A percentile compares a stretch with the other conserved stretches of the same genome.
These are phyloP conservation scores for Denticeps clupeoides DNA, from an alignment of 2,797 vertebrate species.

Conservation along the genomic window DNA sequence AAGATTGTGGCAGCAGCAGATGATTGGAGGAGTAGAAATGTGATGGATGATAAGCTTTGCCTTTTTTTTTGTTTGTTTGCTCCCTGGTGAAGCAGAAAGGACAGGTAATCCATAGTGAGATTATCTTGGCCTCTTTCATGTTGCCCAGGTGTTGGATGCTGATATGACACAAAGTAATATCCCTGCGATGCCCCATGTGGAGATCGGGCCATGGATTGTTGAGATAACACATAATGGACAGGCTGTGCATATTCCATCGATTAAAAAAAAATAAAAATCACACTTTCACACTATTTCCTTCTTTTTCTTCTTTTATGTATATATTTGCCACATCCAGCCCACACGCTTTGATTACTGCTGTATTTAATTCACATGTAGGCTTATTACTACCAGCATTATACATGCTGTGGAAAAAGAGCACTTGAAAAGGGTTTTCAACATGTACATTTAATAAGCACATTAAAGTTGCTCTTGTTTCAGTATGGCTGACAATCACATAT, in stretches of 20 bases:
- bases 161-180: slow-evolving; percentile 39
- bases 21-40: slow-evolving; percentile 2
- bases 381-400: no score
- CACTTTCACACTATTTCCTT: no score
- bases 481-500: no score
- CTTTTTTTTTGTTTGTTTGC: slow-evolving; percentile 19
- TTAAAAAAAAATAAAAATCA: background rate
- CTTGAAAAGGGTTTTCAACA: background rate
- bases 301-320: no score
- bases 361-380: no score
- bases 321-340: no score
- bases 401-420: no score
- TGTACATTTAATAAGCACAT: no score
- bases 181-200: slow-evolving; percentile 18
- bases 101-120: slow-evolving; percentile 42
- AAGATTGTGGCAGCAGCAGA: background rate
- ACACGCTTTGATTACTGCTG: no score
- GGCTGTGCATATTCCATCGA: background rate
- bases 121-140: slow-evolving; percentile 41
- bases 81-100: slow-evolving; percentile 22
- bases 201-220: slow-evolving; percentile 17
- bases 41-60: slow-evolving; percentile 16
- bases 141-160: slow-evolving; percentile 41
- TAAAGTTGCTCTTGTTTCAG: no score
- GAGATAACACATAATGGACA: slow-evolving; percentile 26